Conservation (phyloP, 2,113 vertebrate genomes). For the Notothenia rossii region DNA sequence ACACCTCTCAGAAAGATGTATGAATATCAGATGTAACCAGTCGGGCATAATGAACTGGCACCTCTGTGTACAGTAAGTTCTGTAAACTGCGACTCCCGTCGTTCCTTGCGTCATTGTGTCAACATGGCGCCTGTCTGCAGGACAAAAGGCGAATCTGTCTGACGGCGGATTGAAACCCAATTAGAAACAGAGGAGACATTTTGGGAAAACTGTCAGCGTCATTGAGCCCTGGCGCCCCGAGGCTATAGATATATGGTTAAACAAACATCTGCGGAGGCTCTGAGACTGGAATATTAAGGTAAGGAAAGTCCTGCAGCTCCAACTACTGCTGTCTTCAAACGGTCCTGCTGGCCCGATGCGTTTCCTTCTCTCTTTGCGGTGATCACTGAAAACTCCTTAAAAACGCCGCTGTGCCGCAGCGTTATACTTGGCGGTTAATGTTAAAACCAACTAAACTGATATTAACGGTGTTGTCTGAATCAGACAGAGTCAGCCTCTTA, state of each 20-base stretch:
- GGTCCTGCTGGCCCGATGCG: slow-evolving; percentile 47
- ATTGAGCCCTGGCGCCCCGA: slow-evolving; percentile 61
- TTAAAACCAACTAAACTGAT: neutral
- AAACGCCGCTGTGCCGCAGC: slow-evolving; percentile 23
- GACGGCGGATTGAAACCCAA: slow-evolving; percentile 81
- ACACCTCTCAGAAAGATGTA: neutral
- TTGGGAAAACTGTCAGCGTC: slow-evolving; percentile 70
- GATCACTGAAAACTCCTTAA: slow-evolving; percentile 59
- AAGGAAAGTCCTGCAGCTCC: slow-evolving; percentile 63
- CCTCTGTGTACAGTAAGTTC: slow-evolving; percentile 21
- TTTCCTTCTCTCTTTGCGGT: slow-evolving; percentile 41
- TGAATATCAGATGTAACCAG: fast-evolving
- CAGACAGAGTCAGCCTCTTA: neutral
- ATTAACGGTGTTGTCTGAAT: neutral
- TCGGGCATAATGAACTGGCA: slow-evolving; percentile 2
- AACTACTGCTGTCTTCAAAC: slow-evolving; percentile 51
- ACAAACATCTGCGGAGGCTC: slow-evolving; percentile 74
- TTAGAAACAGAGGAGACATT: slow-evolving; percentile 78
- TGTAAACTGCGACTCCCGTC: slow-evolving; percentile 83
- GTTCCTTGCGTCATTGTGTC: slow-evolving; percentile 78
- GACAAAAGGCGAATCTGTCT: slow-evolving; percentile 87
- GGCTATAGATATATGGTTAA: slow-evolving; percentile 69
- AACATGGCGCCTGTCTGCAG: slow-evolving; percentile 88
- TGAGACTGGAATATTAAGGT: slow-evolving; percentile 80
- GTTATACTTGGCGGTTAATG: slow-evolving; percentile 6